Evolutionary conservation across 2,113 vertebrate genomes (phyloP).

Genomic region (Rallus limicola): DNA sequence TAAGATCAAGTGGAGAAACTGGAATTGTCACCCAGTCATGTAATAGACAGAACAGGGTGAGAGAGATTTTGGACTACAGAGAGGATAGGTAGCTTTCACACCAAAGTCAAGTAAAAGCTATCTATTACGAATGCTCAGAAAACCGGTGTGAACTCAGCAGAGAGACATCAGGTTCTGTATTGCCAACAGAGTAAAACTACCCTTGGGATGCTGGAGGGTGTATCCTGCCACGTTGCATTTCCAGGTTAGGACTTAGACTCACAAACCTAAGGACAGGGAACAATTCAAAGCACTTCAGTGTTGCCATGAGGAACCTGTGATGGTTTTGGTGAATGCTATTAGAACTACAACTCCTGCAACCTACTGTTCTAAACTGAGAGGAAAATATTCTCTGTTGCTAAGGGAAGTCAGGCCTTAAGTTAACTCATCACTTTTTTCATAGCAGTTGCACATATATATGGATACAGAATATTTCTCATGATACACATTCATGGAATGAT

Average conservation of each 20-base stretch:
- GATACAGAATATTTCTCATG: not conserved
- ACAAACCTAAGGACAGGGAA: not conserved
- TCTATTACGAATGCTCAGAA: not conserved
- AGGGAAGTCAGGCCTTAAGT: not conserved
- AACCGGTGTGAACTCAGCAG: not conserved
- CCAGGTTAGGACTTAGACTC: not conserved
- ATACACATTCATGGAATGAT: not conserved
- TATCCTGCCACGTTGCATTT: not conserved
- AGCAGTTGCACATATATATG: not conserved
- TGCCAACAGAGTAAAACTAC: not conserved
- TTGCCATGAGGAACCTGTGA: not conserved
- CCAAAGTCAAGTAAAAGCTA: not conserved
- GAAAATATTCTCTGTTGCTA: conserved; percentile 49
- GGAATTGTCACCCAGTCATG: not conserved
- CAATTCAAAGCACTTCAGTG: not conserved
- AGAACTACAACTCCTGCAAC: not conserved
- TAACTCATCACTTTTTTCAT: not conserved
- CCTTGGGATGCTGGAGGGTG: not conserved
- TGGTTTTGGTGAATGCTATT: not conserved
- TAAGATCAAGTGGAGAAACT: not conserved
- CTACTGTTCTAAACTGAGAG: not conserved
- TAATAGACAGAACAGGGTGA: not conserved
- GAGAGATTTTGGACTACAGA: not conserved
- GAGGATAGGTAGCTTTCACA: not conserved
- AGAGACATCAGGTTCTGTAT: not conserved